phyloP scores from a whole-genome alignment of 2,888 invertebrate species.

The Acrobasis suavella region DNA sequence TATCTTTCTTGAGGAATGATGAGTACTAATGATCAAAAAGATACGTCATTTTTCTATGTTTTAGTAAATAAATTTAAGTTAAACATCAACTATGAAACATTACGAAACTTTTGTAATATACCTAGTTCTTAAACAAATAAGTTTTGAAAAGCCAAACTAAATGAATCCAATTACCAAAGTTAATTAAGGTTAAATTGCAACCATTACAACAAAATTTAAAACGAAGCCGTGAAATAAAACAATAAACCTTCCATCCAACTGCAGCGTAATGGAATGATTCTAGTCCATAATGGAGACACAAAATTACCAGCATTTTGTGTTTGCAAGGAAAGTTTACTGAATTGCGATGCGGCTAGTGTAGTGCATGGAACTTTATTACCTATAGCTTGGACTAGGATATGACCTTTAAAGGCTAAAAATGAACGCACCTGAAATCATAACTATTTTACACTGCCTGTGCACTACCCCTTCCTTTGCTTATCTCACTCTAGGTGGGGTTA shows the following conservation, averaged over 20 bases:
- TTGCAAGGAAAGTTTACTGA: slow-evolving; percentile 4
- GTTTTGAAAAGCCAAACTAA: not conserved
- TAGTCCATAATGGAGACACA: not conserved
- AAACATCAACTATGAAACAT: not conserved
- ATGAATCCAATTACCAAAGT: not conserved
- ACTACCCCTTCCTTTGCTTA: too few species aligned
- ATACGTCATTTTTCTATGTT: too few species aligned
- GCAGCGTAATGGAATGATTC: not conserved
- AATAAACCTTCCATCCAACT: slow-evolving; percentile 2
- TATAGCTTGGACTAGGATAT: too few species aligned
- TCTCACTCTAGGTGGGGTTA: too few species aligned
- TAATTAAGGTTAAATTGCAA: not conserved
- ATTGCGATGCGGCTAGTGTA: not conserved
- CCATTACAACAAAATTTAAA: slow-evolving; percentile 9
- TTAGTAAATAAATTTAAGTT: not conserved
- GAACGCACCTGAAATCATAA: too few species aligned
- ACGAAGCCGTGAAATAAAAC: slow-evolving; percentile 4
- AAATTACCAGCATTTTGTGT: slow-evolving; percentile 4
- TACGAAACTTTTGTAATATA: not conserved
- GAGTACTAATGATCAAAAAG: too few species aligned
- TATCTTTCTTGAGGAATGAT: too few species aligned
- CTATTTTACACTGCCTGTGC: too few species aligned
- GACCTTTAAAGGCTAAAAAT: too few species aligned
- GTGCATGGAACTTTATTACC: too few species aligned
- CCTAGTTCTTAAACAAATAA: not conserved